Conservation (phyloP, 2,797 vertebrate genomes). For the Liasis olivaceus region DNA sequence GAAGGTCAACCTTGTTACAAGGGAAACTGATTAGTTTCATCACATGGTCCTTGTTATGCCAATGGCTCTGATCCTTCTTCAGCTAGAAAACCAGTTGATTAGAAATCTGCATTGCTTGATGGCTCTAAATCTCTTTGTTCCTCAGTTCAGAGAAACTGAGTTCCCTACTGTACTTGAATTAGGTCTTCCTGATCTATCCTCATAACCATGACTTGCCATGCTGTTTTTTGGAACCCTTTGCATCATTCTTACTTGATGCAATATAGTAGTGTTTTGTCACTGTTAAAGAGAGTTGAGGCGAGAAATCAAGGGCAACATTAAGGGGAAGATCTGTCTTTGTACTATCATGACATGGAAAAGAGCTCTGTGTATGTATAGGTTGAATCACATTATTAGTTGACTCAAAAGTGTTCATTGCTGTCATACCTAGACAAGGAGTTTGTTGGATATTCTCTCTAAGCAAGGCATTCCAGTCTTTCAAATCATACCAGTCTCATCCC, state of each 20-base stretch:
- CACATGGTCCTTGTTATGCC: neutral
- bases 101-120: neutral
- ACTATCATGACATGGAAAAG: neutral
- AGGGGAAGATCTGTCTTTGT: neutral
- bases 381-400: too few species aligned
- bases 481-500: too few species aligned
- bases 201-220: neutral
- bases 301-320: neutral
- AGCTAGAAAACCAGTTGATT: too few species aligned
- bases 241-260: constrained; percentile 7
- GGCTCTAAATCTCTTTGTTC: neutral
- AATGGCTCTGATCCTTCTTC: neutral
- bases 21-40: too few species aligned
- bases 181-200: neutral
- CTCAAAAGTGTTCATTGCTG: too few species aligned
- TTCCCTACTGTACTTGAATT: neutral
- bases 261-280: neutral
- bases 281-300: neutral
- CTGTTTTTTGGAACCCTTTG: neutral
- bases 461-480: too few species aligned
- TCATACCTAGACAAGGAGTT: too few species aligned
- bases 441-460: too few species aligned
- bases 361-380: neutral
- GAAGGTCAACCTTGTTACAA: too few species aligned
- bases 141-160: constrained; percentile 23